These are phyloP conservation scores for Microtus ochrogaster DNA, from an alignment of 2,113 vertebrate species.

Conservation along the genomic window DNA sequence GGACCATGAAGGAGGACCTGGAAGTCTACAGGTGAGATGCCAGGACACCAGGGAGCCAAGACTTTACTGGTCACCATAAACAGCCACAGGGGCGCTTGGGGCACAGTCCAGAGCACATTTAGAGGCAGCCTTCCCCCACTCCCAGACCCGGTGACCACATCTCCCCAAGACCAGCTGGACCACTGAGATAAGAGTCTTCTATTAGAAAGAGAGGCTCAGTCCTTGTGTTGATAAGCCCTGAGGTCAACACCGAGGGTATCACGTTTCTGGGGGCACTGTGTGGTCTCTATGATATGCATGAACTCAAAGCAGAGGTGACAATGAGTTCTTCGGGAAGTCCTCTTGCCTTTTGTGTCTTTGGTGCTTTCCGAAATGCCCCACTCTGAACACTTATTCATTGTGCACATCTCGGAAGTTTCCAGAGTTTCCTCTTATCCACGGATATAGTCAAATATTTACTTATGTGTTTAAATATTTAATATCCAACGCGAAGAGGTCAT, in stretches of 20 bases:
- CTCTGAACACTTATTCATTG: not conserved
- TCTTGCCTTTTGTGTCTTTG: not conserved
- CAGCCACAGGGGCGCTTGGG: accelerated
- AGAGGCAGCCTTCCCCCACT: not conserved
- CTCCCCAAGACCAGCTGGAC: not conserved
- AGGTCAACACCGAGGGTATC: not conserved
- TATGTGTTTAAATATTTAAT: not conserved
- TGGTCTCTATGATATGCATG: no score
- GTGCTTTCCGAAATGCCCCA: not conserved
- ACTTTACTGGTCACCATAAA: no score
- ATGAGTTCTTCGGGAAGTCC: not conserved
- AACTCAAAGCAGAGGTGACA: not conserved
- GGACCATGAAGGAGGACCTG: not conserved
- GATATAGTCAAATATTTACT: not conserved
- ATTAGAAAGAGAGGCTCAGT: no score
- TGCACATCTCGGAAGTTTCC: not conserved
- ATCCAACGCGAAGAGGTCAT: not conserved
- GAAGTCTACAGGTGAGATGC: not conserved
- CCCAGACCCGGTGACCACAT: not conserved
- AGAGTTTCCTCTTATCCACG: not conserved
- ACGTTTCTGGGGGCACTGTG: not conserved
- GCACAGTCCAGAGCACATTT: not conserved
- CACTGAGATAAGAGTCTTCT: not conserved
- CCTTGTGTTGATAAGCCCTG: not conserved
- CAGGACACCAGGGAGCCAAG: accelerated